phyloP scores from a whole-genome alignment of 2,113 vertebrate genomes.

The Falco punctatus region DNA sequence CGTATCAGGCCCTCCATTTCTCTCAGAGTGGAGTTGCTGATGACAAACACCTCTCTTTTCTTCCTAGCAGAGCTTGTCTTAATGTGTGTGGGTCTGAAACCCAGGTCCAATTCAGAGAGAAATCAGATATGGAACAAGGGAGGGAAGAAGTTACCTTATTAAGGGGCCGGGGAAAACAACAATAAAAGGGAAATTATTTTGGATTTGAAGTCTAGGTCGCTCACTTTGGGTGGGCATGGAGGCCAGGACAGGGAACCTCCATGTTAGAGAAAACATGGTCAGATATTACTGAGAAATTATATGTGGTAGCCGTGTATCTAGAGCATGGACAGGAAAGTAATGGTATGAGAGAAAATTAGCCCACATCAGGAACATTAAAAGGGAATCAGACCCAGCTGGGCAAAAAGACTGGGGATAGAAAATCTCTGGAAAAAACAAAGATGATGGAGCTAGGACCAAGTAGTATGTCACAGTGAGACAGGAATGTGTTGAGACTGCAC shows the following conservation, averaged over 20 bases:
- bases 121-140: not conserved
- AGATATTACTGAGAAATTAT: not conserved
- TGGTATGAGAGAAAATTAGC: not conserved
- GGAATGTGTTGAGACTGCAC: not conserved
- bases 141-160: not conserved
- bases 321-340: not conserved
- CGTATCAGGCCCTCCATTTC: too few species aligned
- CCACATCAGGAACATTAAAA: not conserved
- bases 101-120: not conserved
- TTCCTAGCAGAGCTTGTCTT: too few species aligned
- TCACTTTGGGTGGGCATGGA: accelerated
- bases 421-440: not conserved
- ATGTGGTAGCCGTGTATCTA: not conserved
- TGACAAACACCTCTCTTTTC: too few species aligned
- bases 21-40: too few species aligned
- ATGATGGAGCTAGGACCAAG: not conserved
- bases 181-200: not conserved
- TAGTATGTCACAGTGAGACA: not conserved
- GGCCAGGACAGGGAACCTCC: not conserved
- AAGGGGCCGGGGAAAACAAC: not conserved
- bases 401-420: not conserved
- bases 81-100: not conserved
- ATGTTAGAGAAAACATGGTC: not conserved
- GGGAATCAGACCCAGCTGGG: not conserved
- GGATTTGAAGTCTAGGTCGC: not conserved